phyloP scores from a whole-genome alignment of 2,113 vertebrate species.

The Sinocyclocheilus anshuiensis region DNA sequence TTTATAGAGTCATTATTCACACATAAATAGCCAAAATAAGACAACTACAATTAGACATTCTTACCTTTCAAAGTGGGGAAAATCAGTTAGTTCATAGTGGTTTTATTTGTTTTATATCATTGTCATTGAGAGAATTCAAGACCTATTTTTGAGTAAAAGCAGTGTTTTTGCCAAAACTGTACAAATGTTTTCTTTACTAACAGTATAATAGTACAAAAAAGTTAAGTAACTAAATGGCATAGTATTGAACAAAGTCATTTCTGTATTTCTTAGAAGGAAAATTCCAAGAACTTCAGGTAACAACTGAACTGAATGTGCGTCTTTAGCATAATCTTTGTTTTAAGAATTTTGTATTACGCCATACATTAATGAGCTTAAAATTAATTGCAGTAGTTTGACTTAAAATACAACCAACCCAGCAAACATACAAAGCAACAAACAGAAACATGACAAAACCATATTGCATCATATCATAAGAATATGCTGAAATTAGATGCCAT shows the following conservation, averaged over 20 bases:
- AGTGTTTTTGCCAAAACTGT: conserved; percentile 3
- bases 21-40: background rate
- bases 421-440: background rate
- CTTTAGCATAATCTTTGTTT: background rate
- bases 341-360: background rate
- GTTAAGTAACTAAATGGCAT: background rate
- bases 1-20: background rate
- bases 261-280: background rate
- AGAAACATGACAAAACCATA: conserved; percentile 1
- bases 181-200: background rate
- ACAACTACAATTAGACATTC: background rate
- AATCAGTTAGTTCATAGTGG: background rate
- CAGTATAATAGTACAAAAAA: conserved; percentile 21
- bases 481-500: background rate
- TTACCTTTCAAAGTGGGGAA: background rate
- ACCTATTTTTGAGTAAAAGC: conserved; percentile 69
- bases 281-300: background rate
- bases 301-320: background rate
- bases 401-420: background rate
- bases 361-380: background rate
- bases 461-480: conserved; percentile 13
- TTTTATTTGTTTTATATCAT: no score
- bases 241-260: background rate
- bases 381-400: background rate
- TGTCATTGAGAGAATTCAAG: conserved; percentile 43